Evolutionary conservation across 2,797 vertebrate genomes (phyloP).

Genomic region (Neosilurus hyrtlii): DNA sequence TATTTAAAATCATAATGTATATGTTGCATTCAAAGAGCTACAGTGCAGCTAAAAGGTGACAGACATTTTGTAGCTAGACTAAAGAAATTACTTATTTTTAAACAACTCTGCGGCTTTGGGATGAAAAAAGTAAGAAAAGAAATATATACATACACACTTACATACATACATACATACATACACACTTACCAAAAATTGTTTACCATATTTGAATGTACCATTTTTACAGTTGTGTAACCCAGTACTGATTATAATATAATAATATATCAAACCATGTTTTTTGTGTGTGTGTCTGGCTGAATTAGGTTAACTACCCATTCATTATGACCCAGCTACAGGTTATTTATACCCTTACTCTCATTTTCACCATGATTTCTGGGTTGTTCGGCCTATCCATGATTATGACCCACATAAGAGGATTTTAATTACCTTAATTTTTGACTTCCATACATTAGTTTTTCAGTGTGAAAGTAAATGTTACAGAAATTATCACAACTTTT

Average conservation of each 20-base stretch:
- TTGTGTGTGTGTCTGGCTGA: not conserved
- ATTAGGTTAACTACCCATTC: slow-evolving; percentile 3
- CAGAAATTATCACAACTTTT: too few relatives aligned
- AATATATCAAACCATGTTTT: not conserved
- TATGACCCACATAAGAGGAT: not conserved
- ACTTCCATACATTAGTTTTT: too few relatives aligned
- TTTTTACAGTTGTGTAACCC: not conserved
- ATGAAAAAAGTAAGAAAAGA: too few relatives aligned
- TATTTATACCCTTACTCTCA: not conserved
- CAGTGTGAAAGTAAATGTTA: too few relatives aligned
- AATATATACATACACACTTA: not conserved
- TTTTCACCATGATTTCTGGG: not conserved
- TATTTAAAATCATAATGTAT: not conserved
- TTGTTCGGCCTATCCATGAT: not conserved
- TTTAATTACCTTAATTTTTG: not conserved
- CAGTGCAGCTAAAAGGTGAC: not conserved
- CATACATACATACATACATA: not conserved
- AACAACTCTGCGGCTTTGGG: too few relatives aligned
- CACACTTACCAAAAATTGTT: not conserved
- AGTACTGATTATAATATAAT: not conserved
- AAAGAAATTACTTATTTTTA: not conserved
- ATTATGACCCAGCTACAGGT: slow-evolving; percentile 8
- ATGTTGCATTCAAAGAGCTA: not conserved
- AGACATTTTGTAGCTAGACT: not conserved
- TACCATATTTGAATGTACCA: not conserved